Base-by-base conservation (phyloP, 2,797 vertebrate genomes). In the Pangasius mekongensis region DNA sequence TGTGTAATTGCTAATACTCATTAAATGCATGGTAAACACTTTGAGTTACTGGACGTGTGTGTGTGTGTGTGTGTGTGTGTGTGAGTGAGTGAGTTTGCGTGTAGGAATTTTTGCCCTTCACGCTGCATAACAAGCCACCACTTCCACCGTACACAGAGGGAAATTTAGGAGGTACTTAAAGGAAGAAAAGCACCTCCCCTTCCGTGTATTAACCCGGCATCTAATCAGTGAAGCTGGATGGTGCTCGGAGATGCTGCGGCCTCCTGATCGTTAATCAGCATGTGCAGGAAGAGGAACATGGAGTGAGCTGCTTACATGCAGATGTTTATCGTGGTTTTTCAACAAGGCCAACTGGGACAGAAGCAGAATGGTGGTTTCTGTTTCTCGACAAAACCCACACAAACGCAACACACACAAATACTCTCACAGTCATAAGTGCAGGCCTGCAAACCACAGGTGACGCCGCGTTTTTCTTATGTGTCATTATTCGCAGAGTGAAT, bases 361-460 rank as follows among this genome's bases (percentile, higher is more conserved):
- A 84, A 80, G 74, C 52, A 87, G 74, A 90, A 87, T 64, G 33
- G 58, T 30, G 88, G 88, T 91, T 91, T 90, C 85, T 88, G 88
- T 90, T 91, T 91, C 91, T 90, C 89, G 89, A 90, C 85, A 91
- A 90, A 90, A 84, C 88, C 91, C 91, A 87, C 87, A 89, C 67
- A 80, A 5, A 36, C 2, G 47, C 86, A 89, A 85, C 89, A 89
- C 74, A 85, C 62, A 87, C 64, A 88, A 89, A 89, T 87, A 90
- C 30, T 58, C 24, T 5, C 33, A 87, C 60, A 87, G 73, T 82
- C 82, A 89, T 58, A 80, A 85, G 43, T 1, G n/a, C 67, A 66
- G 86, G 33, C 64, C 78, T 49, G 7, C 82, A 86, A 91, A 91
- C 90, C 90, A 58, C 89, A 92, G 60, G 85, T 91, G 90, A 91